Conservation (phyloP, 2,113 vertebrate genomes). For the Galemys pyrenaicus region DNA sequence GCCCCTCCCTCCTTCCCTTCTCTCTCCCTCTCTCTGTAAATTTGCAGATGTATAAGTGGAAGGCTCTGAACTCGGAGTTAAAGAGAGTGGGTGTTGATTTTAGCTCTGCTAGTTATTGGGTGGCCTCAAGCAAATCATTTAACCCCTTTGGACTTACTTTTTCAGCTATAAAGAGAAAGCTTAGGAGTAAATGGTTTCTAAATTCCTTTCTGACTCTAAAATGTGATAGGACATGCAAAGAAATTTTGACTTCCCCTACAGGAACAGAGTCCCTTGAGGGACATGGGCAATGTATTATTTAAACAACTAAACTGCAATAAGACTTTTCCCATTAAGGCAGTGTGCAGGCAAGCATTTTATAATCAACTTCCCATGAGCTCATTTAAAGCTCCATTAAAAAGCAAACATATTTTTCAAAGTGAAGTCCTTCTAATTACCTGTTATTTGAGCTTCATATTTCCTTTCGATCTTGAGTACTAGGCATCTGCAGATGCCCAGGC, state of each 20-base stretch:
- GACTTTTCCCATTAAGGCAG: conserved; percentile 56
- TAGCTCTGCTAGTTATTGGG: background rate
- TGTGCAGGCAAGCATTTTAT: conserved; percentile 49
- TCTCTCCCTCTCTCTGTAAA: background rate
- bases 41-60: background rate
- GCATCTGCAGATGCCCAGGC: background rate
- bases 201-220: background rate
- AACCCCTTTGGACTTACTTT: background rate
- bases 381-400: conserved; percentile 61
- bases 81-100: background rate
- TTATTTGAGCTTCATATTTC: conserved; percentile 36
- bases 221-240: background rate
- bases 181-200: background rate
- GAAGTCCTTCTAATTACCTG: conserved; percentile 63
- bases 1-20: too few relatives aligned
- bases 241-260: background rate
- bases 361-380: conserved; percentile 54
- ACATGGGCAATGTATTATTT: background rate
- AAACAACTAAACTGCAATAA: conserved; percentile 38
- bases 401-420: conserved; percentile 54
- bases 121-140: background rate
- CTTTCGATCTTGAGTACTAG: background rate
- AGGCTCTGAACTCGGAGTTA: background rate
- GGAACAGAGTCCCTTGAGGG: background rate
- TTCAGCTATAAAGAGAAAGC: background rate